Conservation (phyloP, 2,113 vertebrate species). For the Phalacrocorax brasilianus region DNA sequence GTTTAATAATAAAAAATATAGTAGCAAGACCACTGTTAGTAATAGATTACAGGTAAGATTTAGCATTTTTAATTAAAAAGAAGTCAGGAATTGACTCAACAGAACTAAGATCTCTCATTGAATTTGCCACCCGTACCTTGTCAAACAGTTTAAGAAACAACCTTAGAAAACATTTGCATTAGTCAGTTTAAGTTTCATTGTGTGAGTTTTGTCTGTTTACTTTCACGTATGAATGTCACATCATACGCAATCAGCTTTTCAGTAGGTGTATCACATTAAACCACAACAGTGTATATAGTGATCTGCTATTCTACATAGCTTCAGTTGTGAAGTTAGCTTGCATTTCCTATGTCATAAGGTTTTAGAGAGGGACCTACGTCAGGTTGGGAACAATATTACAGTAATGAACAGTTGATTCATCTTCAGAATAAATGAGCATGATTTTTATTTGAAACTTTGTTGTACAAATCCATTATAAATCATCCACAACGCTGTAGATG, state of each 20-base stretch:
- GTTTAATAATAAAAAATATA: neutral
- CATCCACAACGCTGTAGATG: neutral
- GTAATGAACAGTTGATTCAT: neutral
- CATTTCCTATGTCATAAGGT: neutral
- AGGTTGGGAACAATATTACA: neutral
- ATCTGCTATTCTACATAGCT: neutral
- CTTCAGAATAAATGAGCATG: neutral
- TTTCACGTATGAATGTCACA: neutral
- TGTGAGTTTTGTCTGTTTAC: neutral
- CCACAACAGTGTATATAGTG: rapidly evolving
- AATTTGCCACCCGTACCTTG: neutral
- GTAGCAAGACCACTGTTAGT: neutral
- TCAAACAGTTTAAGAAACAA: neutral
- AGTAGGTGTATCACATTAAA: neutral
- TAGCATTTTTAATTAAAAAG: neutral
- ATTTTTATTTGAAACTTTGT: neutral
- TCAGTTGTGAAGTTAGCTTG: neutral
- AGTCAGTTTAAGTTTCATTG: neutral
- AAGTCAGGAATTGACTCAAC: neutral
- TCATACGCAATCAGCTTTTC: neutral
- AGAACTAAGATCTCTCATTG: neutral
- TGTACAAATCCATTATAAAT: neutral
- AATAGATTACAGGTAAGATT: neutral
- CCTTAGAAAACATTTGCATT: neutral
- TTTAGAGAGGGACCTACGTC: neutral